Evolutionary conservation across 2,797 vertebrate genomes (phyloP).

Genomic region (Premnoplex brunnescens): DNA sequence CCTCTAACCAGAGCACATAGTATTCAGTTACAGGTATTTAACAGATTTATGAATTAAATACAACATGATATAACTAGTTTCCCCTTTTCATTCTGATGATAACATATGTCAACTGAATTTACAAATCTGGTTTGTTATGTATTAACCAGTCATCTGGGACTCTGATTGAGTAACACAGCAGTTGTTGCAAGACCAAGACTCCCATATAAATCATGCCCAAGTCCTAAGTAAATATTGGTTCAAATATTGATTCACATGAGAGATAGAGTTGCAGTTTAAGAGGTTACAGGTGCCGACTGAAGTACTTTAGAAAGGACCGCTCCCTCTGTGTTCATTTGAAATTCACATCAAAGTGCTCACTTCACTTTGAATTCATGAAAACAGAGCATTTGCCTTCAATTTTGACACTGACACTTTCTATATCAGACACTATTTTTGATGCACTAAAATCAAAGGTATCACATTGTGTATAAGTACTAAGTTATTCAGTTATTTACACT

Average conservation of each 20-base stretch:
- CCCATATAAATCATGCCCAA: conserved; percentile 46
- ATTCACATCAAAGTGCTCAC: not conserved
- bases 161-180: conserved; percentile 55
- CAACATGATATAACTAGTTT: not conserved
- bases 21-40: not conserved
- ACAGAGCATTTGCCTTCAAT: not conserved
- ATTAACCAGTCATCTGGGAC: conserved; percentile 66
- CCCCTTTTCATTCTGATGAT: not conserved
- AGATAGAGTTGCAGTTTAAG: conserved; percentile 31
- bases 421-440: not conserved
- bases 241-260: conserved; percentile 45
- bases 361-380: not conserved
- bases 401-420: not conserved
- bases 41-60: not conserved
- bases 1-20: fast-evolving
- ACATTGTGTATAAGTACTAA: not conserved
- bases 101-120: not conserved
- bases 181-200: conserved; percentile 57
- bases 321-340: not conserved
- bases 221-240: conserved; percentile 59
- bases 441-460: not conserved
- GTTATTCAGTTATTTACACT: not conserved
- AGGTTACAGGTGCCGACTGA: conserved; percentile 7
- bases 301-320: not conserved
- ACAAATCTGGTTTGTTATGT: conserved; percentile 30